Percentiles rank a stretch among this genome's conserved stretches.
These are phyloP conservation scores for Ashinkailepas kermadecensis DNA, from an alignment of 2,888 invertebrate species.

Conservation along the genomic window DNA sequence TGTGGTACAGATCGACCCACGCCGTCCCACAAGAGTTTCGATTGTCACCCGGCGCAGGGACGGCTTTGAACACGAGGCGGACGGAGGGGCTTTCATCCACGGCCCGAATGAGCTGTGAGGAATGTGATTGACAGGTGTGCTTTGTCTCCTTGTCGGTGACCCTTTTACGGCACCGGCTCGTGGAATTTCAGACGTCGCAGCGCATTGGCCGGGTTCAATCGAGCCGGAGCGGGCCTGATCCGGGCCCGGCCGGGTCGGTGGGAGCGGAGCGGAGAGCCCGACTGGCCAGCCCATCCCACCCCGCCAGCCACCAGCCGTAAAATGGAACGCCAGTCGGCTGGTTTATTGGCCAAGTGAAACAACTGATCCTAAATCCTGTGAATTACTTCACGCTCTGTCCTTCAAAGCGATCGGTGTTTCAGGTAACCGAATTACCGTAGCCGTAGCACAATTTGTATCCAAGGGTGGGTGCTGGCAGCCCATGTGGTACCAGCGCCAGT, in stretches of 20 bases:
- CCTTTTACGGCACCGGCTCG: neutral
- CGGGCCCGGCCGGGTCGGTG: neutral
- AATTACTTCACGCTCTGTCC: too few species aligned
- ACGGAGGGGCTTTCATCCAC: neutral
- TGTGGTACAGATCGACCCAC: neutral
- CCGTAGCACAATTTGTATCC: too few species aligned
- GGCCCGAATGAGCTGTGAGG: neutral
- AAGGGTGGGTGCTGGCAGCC: too few species aligned
- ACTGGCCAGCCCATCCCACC: too few species aligned
- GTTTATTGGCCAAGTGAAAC: neutral
- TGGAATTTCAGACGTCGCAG: neutral
- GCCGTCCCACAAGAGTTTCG: neutral
- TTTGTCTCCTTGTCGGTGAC: neutral
- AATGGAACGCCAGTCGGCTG: neutral
- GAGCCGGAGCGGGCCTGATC: neutral
- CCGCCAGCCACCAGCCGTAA: neutral
- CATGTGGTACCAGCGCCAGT: too few species aligned
- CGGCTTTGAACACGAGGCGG: neutral
- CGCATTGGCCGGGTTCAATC: neutral
- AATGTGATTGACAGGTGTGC: slow-evolving; percentile 2
- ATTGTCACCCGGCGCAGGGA: neutral
- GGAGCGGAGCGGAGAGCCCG: too few species aligned
- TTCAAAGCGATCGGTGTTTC: too few species aligned
- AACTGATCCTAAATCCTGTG: neutral
- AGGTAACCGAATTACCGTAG: too few species aligned